phyloP scores from a whole-genome alignment of 2,797 vertebrate genomes.

The Remorina albescens region DNA sequence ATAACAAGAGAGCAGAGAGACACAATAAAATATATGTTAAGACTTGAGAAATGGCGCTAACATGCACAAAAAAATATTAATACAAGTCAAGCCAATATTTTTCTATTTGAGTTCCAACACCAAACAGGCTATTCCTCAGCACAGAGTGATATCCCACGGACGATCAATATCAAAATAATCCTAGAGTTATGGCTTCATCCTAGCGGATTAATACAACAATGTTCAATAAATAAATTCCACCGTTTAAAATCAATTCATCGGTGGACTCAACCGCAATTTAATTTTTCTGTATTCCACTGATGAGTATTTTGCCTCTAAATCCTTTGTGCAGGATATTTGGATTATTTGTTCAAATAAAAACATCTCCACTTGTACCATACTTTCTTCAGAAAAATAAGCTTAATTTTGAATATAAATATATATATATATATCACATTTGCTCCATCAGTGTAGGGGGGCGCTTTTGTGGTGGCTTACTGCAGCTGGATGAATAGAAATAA shows the following conservation, averaged over 20 bases:
- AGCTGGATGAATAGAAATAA: constrained; percentile 37
- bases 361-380: background rate
- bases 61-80: constrained; percentile 28
- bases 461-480: constrained; percentile 28
- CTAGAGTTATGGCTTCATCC: constrained; percentile 43
- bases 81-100: constrained; percentile 8
- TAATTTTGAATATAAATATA: constrained; percentile 14
- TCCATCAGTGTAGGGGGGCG: constrained; percentile 9
- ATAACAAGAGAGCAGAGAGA: constrained; percentile 6
- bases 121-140: constrained; percentile 59
- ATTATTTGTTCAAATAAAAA: constrained; percentile 14
- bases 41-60: constrained; percentile 10
- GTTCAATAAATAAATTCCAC: constrained; percentile 48
- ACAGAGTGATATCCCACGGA: constrained; percentile 54
- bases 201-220: constrained; percentile 39
- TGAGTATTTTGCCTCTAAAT: constrained; percentile 13
- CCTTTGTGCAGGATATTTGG: constrained; percentile 23
- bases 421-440: constrained; percentile 8
- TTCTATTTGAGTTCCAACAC: constrained; percentile 25
- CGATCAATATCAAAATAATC: constrained; percentile 27
- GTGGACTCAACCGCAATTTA: constrained; percentile 41
- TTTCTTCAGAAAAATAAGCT: background rate
- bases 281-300: constrained; percentile 45
- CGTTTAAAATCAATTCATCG: constrained; percentile 59
- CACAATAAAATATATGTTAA: background rate